Evolutionary conservation across 2,113 vertebrate genomes (phyloP).

Genomic region (Malurus melanocephalus): DNA sequence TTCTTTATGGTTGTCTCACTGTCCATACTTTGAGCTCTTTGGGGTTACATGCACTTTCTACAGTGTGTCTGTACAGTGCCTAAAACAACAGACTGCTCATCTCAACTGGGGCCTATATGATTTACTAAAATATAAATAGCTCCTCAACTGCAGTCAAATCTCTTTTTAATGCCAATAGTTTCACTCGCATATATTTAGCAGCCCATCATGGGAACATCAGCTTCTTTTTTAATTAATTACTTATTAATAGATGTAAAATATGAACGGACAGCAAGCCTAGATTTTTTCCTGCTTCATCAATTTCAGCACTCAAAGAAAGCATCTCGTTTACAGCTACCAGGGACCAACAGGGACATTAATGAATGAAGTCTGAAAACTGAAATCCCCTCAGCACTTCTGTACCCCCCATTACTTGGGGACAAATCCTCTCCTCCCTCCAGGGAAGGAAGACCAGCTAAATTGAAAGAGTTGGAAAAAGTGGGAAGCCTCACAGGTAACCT

Average conservation of each 20-base stretch:
- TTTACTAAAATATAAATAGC: slow-evolving; percentile 44
- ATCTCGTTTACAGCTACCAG: not conserved
- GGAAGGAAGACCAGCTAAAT: not conserved
- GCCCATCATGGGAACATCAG: slow-evolving; percentile 21
- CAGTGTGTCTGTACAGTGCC: not conserved
- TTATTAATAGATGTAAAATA: slow-evolving; percentile 56
- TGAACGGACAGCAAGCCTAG: not conserved
- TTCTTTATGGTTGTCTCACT: not conserved
- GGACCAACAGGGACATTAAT: not conserved
- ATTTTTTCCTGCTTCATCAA: slow-evolving; percentile 32
- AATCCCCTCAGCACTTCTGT: not conserved
- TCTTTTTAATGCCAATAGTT: slow-evolving; percentile 39
- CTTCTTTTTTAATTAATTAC: slow-evolving; percentile 54
- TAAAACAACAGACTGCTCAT: not conserved
- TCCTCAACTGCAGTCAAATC: slow-evolving; percentile 7
- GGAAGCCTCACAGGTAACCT: not conserved
- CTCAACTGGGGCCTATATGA: not conserved
- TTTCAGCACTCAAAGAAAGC: slow-evolving; percentile 16
- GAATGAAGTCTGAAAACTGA: slow-evolving; percentile 10
- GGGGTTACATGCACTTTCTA: not conserved
- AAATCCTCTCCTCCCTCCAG: not conserved
- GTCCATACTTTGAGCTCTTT: not conserved
- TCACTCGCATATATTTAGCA: slow-evolving; percentile 11
- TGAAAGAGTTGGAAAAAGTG: not conserved
- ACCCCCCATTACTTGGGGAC: not conserved